A percentile compares a stretch with the other conserved stretches of the same genome.
phyloP scores from a whole-genome alignment of 2,797 vertebrate genomes.

The Xiphorhynchus erythropygius region DNA sequence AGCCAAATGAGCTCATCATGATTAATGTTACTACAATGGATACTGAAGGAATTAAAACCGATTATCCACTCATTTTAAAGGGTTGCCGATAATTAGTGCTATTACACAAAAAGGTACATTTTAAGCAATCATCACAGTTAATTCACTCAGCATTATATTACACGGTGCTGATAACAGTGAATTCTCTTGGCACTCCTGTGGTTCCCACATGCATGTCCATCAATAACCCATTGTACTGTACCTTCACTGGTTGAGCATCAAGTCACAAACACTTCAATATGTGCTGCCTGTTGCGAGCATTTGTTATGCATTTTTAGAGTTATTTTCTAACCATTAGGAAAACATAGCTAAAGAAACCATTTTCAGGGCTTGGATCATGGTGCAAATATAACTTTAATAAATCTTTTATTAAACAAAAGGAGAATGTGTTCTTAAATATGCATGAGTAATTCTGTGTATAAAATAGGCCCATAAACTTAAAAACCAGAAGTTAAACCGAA shows the following conservation, averaged over 20 bases:
- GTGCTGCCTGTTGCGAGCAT: constrained; percentile 36
- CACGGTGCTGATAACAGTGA: constrained; percentile 53
- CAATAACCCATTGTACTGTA: constrained; percentile 37
- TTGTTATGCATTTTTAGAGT: constrained; percentile 1
- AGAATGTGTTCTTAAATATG: not conserved
- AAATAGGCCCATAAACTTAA: not conserved
- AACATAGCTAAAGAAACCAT: not conserved
- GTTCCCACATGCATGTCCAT: constrained; percentile 32
- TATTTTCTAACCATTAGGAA: constrained; percentile 23
- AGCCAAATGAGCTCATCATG: constrained; percentile 67
- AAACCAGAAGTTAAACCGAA: not conserved
- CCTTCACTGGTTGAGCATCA: constrained; percentile 28
- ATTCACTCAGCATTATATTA: constrained; percentile 57
- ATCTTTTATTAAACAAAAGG: not conserved
- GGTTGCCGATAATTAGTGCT: constrained; percentile 72
- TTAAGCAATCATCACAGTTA: constrained; percentile 68
- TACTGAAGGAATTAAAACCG: constrained; percentile 68
- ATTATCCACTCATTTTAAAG: constrained; percentile 73
- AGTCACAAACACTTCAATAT: constrained; percentile 54
- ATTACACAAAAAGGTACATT: constrained; percentile 72
- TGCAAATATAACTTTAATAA: not conserved
- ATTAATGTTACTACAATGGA: constrained; percentile 66
- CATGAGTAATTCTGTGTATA: not conserved
- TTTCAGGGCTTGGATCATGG: not conserved
- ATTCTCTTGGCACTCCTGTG: constrained; percentile 44